These are phyloP conservation scores for Crocallis elinguaria DNA, from an alignment of 2,888 invertebrate species.

Conservation along the genomic window DNA sequence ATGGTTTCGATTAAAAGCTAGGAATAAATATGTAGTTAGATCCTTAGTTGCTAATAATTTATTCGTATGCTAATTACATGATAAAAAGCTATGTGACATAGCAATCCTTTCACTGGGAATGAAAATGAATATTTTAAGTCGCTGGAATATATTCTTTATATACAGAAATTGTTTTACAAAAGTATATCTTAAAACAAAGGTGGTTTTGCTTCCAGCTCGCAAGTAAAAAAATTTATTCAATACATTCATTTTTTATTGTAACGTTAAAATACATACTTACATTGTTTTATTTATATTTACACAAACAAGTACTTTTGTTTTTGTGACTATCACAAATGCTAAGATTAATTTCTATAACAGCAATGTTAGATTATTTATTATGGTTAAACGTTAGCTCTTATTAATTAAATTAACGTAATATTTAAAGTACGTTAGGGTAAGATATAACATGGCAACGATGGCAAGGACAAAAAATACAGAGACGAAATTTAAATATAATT, in stretches of 20 bases:
- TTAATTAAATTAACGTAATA: no score
- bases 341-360: no score
- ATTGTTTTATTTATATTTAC: neutral
- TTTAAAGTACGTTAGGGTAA: no score
- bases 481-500: neutral
- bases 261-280: neutral
- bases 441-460: neutral
- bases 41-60: neutral
- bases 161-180: neutral
- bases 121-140: no score
- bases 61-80: constrained; percentile 29
- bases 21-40: constrained; percentile 32
- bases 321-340: no score
- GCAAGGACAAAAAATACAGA: neutral
- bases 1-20: constrained; percentile 43
- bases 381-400: no score
- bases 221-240: neutral
- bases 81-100: constrained; percentile 49
- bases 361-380: no score
- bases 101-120: constrained; percentile 36
- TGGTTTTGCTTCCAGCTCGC: neutral
- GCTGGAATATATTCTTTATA: neutral
- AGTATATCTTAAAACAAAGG: neutral
- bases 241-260: neutral
- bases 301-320: no score